phyloP scores from a whole-genome alignment of 1,140 invertebrate species.

The Platorchestia sp. region DNA sequence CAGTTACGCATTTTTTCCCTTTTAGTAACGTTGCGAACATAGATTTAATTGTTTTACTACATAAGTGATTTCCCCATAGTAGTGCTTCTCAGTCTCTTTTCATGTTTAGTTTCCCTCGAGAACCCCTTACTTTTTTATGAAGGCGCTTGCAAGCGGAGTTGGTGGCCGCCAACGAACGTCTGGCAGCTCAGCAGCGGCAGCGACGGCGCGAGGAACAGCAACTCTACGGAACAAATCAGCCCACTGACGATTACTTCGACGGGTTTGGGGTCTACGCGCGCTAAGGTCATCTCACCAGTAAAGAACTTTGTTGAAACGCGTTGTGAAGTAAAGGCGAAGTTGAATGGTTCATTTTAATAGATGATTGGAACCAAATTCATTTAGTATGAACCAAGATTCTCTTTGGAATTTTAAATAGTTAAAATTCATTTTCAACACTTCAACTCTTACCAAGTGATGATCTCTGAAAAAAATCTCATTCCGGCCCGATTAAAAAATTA shows the following conservation, averaged over 20 bases:
- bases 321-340: too few species aligned
- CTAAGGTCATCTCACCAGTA: neutral
- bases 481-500: too few species aligned
- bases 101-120: too few species aligned
- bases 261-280: slow-evolving; percentile 21
- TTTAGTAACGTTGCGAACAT: neutral
- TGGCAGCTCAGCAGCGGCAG: slow-evolving; percentile 7
- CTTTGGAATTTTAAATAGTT: too few species aligned
- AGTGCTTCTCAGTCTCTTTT: too few species aligned
- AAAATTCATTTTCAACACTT: too few species aligned
- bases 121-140: neutral
- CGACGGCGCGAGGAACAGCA: neutral
- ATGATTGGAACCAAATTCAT: too few species aligned
- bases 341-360: too few species aligned
- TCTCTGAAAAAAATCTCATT: too few species aligned
- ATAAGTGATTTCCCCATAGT: neutral
- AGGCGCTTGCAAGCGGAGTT: slow-evolving; percentile 6
- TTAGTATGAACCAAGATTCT: too few species aligned
- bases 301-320: too few species aligned
- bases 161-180: slow-evolving; percentile 11
- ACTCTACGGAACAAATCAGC: slow-evolving; percentile 34
- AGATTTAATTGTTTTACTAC: neutral
- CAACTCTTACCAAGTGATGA: too few species aligned
- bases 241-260: slow-evolving; percentile 6
- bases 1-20: neutral